These are phyloP conservation scores for Dione vanillae DNA, from an alignment of 2,888 invertebrate species.

Conservation along the genomic window DNA sequence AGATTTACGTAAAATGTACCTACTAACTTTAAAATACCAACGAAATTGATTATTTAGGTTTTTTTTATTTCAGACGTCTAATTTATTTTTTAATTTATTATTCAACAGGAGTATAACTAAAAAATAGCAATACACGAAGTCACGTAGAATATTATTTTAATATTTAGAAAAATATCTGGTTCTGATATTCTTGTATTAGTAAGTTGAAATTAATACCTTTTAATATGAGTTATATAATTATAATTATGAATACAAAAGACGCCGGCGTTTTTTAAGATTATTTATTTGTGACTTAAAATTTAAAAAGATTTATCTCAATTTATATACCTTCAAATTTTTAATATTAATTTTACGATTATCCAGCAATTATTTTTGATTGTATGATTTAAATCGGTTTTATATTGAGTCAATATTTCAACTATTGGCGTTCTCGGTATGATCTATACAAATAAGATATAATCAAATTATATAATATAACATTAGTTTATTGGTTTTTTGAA, in stretches of 20 bases:
- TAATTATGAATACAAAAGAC: neutral
- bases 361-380: neutral
- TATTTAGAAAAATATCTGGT: neutral
- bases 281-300: too few relatives aligned
- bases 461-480: neutral
- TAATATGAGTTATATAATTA: neutral
- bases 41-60: slow-evolving; percentile 5
- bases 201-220: neutral
- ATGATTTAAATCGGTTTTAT: neutral
- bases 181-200: neutral
- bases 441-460: neutral
- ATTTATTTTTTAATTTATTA: neutral
- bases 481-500: neutral
- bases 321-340: too few relatives aligned
- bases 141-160: neutral
- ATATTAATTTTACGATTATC: neutral
- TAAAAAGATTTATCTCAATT: too few relatives aligned
- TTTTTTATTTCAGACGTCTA: neutral
- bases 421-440: neutral
- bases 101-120: neutral
- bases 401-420: neutral
- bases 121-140: neutral
- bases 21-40: slow-evolving; percentile 40
- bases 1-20: slow-evolving; percentile 54
- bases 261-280: too few relatives aligned